Evolutionary conservation across 2,888 invertebrate species (phyloP).

Genomic region (Drosophila villosipedis): DNA sequence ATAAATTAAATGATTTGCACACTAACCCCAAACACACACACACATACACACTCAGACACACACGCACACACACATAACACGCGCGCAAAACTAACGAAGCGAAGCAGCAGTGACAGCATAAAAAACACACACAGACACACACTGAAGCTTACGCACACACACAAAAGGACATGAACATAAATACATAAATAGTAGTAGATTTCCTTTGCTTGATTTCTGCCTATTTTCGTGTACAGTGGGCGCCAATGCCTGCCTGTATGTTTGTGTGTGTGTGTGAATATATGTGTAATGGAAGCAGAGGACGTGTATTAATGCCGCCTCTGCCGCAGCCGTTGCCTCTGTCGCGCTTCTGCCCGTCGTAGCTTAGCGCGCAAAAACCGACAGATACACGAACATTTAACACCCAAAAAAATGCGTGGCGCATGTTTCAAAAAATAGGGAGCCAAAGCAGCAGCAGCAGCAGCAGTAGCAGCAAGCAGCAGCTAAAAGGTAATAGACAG

Average conservation of each 20-base stretch:
- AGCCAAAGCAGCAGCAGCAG: slow-evolving; percentile 16
- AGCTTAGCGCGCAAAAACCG: slow-evolving; percentile 77
- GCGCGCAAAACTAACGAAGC: slow-evolving; percentile 80
- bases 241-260: slow-evolving; percentile 21
- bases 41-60: slow-evolving; percentile 29
- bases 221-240: slow-evolving; percentile 59
- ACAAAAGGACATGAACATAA: slow-evolving; percentile 62
- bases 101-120: slow-evolving; percentile 58
- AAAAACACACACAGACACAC: slow-evolving; percentile 40
- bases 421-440: slow-evolving; percentile 68
- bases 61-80: slow-evolving; percentile 53
- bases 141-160: slow-evolving; percentile 4
- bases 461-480: slow-evolving; percentile 1
- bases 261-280: slow-evolving; percentile 27
- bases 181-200: slow-evolving; percentile 69
- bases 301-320: slow-evolving; percentile 74
- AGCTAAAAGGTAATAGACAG: slow-evolving; percentile 29
- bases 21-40: slow-evolving; percentile 60
- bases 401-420: slow-evolving; percentile 80
- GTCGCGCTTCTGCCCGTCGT: slow-evolving; percentile 51
- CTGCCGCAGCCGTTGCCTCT: slow-evolving; percentile 51
- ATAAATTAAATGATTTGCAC: slow-evolving; percentile 81
- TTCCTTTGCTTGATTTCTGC: slow-evolving; percentile 66
- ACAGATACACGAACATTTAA: slow-evolving; percentile 82
- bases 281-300: slow-evolving; percentile 30